These are phyloP conservation scores for Brachypodius melanocephalos DNA, from an alignment of 2,113 vertebrate genomes.

Conservation along the genomic window DNA sequence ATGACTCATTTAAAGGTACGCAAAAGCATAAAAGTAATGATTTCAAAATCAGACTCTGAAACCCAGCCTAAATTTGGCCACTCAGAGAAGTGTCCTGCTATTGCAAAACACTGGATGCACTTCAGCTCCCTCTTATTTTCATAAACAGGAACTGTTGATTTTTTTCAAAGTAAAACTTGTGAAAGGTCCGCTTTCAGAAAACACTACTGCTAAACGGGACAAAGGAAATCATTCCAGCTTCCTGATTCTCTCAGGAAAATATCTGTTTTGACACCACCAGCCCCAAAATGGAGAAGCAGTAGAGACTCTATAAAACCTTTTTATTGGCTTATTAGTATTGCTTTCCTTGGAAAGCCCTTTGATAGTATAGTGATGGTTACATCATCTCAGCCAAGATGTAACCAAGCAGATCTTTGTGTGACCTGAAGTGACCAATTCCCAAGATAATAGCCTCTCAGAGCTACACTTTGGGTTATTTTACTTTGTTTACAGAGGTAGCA, in stretches of 20 bases:
- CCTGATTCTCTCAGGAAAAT: background rate
- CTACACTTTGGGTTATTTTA: conserved; percentile 34
- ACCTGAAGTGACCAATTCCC: conserved; percentile 45
- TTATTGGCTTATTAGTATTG: conserved; percentile 1
- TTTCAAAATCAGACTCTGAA: background rate
- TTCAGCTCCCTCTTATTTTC: background rate
- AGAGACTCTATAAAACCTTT: background rate
- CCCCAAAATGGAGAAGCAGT: background rate
- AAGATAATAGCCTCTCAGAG: conserved; percentile 39
- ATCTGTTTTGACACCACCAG: background rate
- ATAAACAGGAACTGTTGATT: background rate
- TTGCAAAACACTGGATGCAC: background rate
- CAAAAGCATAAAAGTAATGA: background rate
- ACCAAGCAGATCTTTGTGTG: background rate
- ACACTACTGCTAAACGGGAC: background rate
- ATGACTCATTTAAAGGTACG: background rate
- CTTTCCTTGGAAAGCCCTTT: conserved; percentile 22
- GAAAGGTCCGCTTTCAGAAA: background rate
- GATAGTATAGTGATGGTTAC: background rate
- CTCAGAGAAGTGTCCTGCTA: background rate
- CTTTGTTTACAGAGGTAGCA: conserved; percentile 55
- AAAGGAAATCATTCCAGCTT: background rate
- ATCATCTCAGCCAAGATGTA: background rate
- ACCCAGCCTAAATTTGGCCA: background rate
- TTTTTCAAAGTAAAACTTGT: background rate